Conservation (phyloP, 2,113 vertebrate genomes). For the Anser cygnoides region DNA sequence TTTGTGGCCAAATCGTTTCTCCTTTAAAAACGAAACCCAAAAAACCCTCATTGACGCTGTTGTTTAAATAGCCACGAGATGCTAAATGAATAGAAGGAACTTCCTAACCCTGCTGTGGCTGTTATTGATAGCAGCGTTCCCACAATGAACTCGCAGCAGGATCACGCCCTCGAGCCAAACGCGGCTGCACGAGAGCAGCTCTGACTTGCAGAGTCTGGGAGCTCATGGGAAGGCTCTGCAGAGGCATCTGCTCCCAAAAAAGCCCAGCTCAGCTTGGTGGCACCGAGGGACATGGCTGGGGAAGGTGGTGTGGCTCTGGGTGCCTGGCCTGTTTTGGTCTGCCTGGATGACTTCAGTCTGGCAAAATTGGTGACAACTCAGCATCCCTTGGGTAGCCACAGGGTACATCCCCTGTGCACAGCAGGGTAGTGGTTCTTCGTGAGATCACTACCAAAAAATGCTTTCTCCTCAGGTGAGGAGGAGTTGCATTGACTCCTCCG, state of each 20-base stretch:
- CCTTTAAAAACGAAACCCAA: background rate
- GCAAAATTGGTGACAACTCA: background rate
- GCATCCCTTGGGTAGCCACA: too few species aligned
- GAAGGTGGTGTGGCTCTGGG: rapidly evolving
- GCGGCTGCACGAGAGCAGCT: background rate
- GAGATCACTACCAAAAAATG: background rate
- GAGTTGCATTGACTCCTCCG: background rate
- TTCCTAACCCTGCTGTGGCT: conserved; percentile 7
- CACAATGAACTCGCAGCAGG: background rate
- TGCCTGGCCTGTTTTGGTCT: background rate
- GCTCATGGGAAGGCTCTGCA: background rate
- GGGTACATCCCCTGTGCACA: background rate
- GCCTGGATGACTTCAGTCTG: background rate
- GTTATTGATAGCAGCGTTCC: background rate
- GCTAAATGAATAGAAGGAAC: background rate
- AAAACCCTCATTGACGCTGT: background rate
- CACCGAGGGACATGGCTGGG: rapidly evolving
- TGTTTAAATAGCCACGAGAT: background rate
- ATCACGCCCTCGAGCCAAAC: rapidly evolving
- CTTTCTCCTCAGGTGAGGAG: background rate
- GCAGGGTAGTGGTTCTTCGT: background rate
- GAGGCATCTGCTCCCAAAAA: background rate
- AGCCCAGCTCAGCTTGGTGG: background rate
- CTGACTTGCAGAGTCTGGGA: background rate
- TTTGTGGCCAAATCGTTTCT: background rate